Percentiles rank a stretch among this genome's conserved stretches.
Evolutionary conservation across 1,140 invertebrate genomes (phyloP).

Genomic region (Pseudomyrmex pallidus): DNA sequence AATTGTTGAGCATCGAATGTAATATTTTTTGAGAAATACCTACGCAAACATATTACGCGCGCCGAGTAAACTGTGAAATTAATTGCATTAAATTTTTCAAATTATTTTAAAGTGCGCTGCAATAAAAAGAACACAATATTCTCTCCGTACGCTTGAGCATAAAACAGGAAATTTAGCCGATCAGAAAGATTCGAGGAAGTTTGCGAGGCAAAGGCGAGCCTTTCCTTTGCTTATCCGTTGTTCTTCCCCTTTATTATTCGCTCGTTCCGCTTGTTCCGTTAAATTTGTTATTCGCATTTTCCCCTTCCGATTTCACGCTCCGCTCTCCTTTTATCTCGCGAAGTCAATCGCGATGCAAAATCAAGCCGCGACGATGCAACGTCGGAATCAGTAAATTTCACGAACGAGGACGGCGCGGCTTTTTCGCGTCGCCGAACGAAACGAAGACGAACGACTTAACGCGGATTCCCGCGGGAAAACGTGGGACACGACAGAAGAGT

Average conservation of each 20-base stretch:
- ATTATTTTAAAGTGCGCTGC: background rate
- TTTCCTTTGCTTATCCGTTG: conserved; percentile 24
- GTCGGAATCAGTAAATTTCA: conserved; percentile 40
- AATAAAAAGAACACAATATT: no score
- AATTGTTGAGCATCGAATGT: background rate
- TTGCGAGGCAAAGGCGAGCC: background rate
- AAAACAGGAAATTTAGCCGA: conserved; percentile 17
- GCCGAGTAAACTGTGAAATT: no score
- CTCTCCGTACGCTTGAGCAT: no score
- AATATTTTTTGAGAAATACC: no score
- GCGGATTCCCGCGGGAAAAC: background rate
- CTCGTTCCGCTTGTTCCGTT: background rate
- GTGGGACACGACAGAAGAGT: conserved; percentile 11
- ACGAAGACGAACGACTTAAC: conserved; percentile 55
- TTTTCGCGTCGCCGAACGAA: conserved; percentile 25
- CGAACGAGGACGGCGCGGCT: background rate
- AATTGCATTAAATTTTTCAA: no score
- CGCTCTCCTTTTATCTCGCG: conserved; percentile 33
- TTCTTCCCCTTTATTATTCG: background rate
- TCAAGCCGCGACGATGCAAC: background rate
- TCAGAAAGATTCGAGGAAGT: conserved; percentile 1
- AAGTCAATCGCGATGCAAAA: conserved; percentile 44
- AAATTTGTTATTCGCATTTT: conserved; percentile 8
- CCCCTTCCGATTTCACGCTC: conserved; percentile 25
- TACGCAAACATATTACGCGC: no score